Evolutionary conservation across 2,113 vertebrate genomes (phyloP).

Genomic region (Indri indri): DNA sequence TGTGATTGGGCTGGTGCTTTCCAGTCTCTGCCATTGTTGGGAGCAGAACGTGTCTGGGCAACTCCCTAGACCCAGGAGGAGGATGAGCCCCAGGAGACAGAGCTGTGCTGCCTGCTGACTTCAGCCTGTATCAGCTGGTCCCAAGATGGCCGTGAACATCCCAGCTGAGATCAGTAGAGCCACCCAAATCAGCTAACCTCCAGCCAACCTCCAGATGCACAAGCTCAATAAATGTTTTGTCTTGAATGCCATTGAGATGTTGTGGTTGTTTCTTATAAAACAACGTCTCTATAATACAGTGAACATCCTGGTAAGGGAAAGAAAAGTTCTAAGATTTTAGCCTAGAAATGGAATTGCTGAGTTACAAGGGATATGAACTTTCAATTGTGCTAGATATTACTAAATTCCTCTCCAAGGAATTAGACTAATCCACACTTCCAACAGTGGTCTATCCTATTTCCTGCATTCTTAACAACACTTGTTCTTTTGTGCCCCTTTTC

Average conservation of each 20-base stretch:
- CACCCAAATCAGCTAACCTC: background rate
- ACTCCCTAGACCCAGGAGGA: background rate
- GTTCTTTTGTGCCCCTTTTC: background rate
- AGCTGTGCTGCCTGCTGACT: background rate
- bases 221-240: background rate
- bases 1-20: background rate
- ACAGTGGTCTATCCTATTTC: background rate
- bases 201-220: background rate
- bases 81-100: background rate
- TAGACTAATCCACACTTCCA: background rate
- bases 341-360: background rate
- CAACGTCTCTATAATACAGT: background rate
- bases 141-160: background rate
- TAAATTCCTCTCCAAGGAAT: background rate
- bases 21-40: background rate
- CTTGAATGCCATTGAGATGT: background rate
- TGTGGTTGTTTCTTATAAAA: background rate
- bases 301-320: background rate
- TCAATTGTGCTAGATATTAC: background rate
- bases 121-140: background rate
- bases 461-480: background rate
- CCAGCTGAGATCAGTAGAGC: background rate
- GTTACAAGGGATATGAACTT: background rate
- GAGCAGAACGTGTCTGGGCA: background rate
- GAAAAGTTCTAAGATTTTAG: background rate